Evolutionary conservation across 2,113 vertebrate genomes (phyloP).

Genomic region (Caranx ignobilis): DNA sequence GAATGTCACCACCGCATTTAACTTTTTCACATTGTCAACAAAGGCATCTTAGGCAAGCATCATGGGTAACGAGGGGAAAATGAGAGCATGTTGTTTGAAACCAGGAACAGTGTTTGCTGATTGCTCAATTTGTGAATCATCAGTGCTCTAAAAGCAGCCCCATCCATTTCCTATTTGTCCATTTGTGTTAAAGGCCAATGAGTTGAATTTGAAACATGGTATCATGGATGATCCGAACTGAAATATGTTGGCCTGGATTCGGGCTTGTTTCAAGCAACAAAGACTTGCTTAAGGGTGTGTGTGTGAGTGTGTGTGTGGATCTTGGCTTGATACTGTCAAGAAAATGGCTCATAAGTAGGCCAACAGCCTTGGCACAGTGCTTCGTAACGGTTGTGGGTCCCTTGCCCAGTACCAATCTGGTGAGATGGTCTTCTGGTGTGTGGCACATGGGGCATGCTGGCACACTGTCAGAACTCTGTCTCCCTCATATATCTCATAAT

Average conservation of each 20-base stretch:
- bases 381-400: conserved; percentile 68
- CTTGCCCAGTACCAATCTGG: conserved; percentile 66
- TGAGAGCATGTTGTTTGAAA: conserved; percentile 21
- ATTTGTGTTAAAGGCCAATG: conserved; percentile 25
- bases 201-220: conserved; percentile 19
- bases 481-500: conserved; percentile 75
- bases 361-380: conserved; percentile 69
- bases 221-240: conserved; percentile 33
- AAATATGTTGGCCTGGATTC: conserved; percentile 38
- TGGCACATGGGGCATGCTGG: conserved; percentile 61
- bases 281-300: conserved; percentile 36
- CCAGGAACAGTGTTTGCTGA: conserved; percentile 45
- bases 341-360: conserved; percentile 75
- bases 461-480: conserved; percentile 65
- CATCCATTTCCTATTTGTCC: conserved; percentile 30
- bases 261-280: conserved; percentile 50
- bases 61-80: conserved; percentile 46
- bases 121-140: conserved; percentile 52
- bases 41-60: conserved; percentile 59
- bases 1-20: conserved; percentile 69
- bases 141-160: conserved; percentile 11
- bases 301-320: conserved; percentile 35
- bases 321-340: conserved; percentile 58
- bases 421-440: conserved; percentile 68
- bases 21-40: conserved; percentile 68